Conservation (phyloP, 2,888 invertebrate genomes). For the Serripes groenlandicus region DNA sequence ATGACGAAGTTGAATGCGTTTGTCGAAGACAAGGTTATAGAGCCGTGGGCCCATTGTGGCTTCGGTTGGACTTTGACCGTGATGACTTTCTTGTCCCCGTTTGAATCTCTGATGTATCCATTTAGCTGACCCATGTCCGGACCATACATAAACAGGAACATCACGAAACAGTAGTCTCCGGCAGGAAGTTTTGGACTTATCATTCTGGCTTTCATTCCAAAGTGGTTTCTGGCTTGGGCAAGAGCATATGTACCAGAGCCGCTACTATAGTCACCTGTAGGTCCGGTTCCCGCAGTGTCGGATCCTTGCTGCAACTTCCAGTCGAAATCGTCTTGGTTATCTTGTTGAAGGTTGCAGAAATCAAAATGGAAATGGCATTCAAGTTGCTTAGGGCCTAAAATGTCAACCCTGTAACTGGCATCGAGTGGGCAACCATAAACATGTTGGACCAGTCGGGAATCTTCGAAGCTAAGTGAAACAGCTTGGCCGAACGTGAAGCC, state of each 20-base stretch:
- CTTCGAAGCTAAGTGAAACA: slow-evolving; percentile 62
- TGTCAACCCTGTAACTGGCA: slow-evolving; percentile 40
- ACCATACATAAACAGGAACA: slow-evolving; percentile 63
- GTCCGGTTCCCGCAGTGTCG: slow-evolving; percentile 56
- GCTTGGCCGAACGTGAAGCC: slow-evolving; percentile 60
- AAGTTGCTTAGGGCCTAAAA: slow-evolving; percentile 28
- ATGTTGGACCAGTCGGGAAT: slow-evolving; percentile 60
- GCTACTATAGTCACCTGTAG: slow-evolving; percentile 64
- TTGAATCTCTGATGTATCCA: slow-evolving; percentile 12
- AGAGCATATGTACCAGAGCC: slow-evolving; percentile 62
- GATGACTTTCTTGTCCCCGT: slow-evolving; percentile 28
- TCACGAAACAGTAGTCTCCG: slow-evolving; percentile 64
- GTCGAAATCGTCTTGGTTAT: slow-evolving; percentile 64
- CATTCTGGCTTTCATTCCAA: slow-evolving; percentile 57
- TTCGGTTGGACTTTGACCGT: slow-evolving; percentile 10
- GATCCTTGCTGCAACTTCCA: slow-evolving; percentile 57
- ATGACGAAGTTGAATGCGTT: slow-evolving; percentile 26
- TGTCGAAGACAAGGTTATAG: slow-evolving; percentile 16
- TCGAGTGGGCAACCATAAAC: slow-evolving; percentile 65
- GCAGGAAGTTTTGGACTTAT: slow-evolving; percentile 53
- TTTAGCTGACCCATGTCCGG: slow-evolving; percentile 50
- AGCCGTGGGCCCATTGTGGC: slow-evolving; percentile 41
- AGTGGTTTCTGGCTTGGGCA: slow-evolving; percentile 52
- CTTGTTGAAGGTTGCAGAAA: slow-evolving; percentile 58
- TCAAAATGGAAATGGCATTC: slow-evolving; percentile 66